Conservation (phyloP, 2,113 vertebrate genomes). For the Atlantisia rogersi region DNA sequence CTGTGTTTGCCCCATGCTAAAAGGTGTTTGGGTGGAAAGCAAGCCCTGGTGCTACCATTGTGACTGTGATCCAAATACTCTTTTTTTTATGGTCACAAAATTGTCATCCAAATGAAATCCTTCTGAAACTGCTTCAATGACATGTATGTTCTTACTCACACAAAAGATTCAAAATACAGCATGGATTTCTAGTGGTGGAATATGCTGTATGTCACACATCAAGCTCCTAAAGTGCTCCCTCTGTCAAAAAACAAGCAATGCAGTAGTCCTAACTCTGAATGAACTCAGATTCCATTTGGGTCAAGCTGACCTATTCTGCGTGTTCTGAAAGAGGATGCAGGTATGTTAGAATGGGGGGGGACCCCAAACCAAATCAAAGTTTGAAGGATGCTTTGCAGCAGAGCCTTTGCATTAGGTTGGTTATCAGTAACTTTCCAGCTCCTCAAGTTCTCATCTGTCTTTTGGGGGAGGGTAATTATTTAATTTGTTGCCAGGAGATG, state of each 20-base stretch:
- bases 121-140: background rate
- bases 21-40: background rate
- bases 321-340: background rate
- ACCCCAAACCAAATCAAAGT: background rate
- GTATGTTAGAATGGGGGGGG: background rate
- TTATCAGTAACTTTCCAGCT: background rate
- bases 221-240: background rate
- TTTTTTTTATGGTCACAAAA: background rate
- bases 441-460: background rate
- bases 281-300: background rate
- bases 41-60: background rate
- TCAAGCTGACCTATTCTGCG: background rate
- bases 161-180: background rate
- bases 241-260: background rate
- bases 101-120: background rate
- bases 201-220: background rate
- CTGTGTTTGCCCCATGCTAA: background rate
- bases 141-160: accelerated
- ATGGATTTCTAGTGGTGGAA: background rate
- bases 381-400: background rate
- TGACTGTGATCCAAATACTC: background rate
- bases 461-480: background rate
- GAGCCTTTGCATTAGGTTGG: background rate
- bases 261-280: background rate
- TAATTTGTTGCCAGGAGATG: conserved; percentile 20